These are phyloP conservation scores for Lampris megalopsis DNA, from an alignment of 2,113 vertebrate genomes.

Conservation along the genomic window DNA sequence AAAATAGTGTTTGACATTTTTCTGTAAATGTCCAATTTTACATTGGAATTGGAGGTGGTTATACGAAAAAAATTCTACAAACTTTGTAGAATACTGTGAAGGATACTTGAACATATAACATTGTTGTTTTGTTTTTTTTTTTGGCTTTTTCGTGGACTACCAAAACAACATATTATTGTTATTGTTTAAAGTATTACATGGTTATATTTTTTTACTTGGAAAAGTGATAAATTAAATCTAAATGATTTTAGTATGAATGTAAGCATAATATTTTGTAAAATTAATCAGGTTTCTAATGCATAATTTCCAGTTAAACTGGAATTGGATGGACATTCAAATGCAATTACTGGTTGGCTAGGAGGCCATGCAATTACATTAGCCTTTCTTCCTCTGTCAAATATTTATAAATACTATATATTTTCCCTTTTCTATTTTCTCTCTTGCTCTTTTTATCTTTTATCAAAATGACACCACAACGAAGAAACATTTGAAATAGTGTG, in stretches of 20 bases:
- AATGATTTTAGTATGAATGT: constrained; percentile 73
- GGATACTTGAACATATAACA: constrained; percentile 73
- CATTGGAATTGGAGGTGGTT: constrained; percentile 55
- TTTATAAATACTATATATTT: constrained; percentile 6
- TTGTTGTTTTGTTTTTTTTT: constrained; percentile 59
- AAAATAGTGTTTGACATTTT: constrained; percentile 66
- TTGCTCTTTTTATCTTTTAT: constrained; percentile 65
- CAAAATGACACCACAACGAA: constrained; percentile 42
- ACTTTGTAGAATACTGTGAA: constrained; percentile 65
- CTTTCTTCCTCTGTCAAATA: constrained; percentile 42
- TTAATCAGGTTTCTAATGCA: constrained; percentile 48
- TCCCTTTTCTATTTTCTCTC: constrained; percentile 58
- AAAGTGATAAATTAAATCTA: constrained; percentile 64
- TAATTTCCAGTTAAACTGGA: constrained; percentile 62
- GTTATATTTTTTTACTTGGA: constrained; percentile 80
- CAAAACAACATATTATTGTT: constrained; percentile 52
- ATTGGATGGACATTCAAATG: constrained; percentile 32
- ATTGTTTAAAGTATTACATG: constrained; percentile 65
- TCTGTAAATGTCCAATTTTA: constrained; percentile 54
- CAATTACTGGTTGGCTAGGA: constrained; percentile 30
- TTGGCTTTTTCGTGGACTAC: constrained; percentile 67
- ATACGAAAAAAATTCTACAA: constrained; percentile 46
- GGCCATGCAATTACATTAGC: constrained; percentile 55
- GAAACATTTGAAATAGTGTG: constrained; percentile 11
- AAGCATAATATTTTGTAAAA: constrained; percentile 63